Base-by-base conservation (phyloP, 1,140 invertebrate species). In the Drosophila ogumai region DNA sequence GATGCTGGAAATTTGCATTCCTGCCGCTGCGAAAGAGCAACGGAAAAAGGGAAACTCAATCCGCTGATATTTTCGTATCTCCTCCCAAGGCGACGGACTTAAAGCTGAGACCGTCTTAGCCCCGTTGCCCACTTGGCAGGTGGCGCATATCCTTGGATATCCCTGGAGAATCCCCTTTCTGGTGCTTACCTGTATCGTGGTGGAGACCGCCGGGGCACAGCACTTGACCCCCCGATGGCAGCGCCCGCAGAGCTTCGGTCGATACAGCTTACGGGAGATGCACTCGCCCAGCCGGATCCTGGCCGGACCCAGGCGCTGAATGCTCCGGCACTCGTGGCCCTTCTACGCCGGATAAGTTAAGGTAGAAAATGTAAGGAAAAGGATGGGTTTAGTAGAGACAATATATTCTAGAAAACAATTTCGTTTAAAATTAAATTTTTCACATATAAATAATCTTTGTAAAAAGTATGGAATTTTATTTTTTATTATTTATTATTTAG, bases 321-420 rank as follows among this genome's bases (percentile, higher is more conserved):
- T 95, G 10, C 95, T 95, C 54, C 95, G 95, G 90, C 95, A 96
- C 84, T 95, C 94, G 79, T 95, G 94, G 3, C 94, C 94, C 73
- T 94, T 94, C 95, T 96, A 19, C 34, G 17, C 2, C 15, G 32
- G 93, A 7, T 7, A 50, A 32, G n/a, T 12, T 1, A 6, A 1
- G n/a, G n/a, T 12, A 3, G 9, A 0, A 93, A 40, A 68, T 38
- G 49, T 66, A 6, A 38, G n/a, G 9, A 15, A 63, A 38, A 46
- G 28, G 28, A n/a, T 4, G 6, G 10, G 13, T 9, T 52, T 38
- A 46, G 28, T 25, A 3, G 25, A 28, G 25, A 28, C 25, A 28
- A 22, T n/a, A n/a, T n/a, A n/a, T n/a, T n/a, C n/a, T n/a, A n/a
- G n/a, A n/a, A n/a, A n/a, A n/a, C n/a, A n/a, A n/a, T n/a, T n/a